Evolutionary conservation across 2,888 invertebrate genomes (phyloP), one percentile per base, ranked within the genome.

Genomic region (Aphodius sticticus): DNA sequence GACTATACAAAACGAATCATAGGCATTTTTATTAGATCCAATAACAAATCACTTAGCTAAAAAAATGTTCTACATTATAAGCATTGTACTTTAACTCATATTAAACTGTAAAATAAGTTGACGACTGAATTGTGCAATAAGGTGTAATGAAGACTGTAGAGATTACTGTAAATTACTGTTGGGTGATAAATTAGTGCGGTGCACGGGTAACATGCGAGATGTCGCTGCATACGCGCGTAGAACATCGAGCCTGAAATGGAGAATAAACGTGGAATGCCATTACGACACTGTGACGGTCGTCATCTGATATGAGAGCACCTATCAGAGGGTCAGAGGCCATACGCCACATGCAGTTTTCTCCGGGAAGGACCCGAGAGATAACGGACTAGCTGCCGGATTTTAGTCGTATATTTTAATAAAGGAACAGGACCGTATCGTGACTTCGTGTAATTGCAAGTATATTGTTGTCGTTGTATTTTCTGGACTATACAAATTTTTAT

Each of bases 221-320:
- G 53, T 53, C 53, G 53, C 53, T 53, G 12, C 53, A 53, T 53
- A 53, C 53, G 53, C 53, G 53, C 53, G 12, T 53, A 53, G 53
- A 53, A 53, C 53, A 9, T 7, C 53, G 53, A 53, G 7, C 53
- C 53, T 53, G 53, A 53, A 53, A 53, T 53, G 53, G 53, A 53
- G 53, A 53, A 53, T 53, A 35, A 36, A 74, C 82, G 81, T 83
- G 85, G 88, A 88, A 88, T 88, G 88, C 88, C 87, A 88, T 88
- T 88, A 88, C 87, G 87, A 87, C 87, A 87, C 86, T 84, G 83
- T 85, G 53, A 53, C 53, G 53, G 53, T 53, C 53, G 84, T 83
- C 85, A 89, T 89, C 89, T 86, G 89, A 89, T 89, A 88, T 35
- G 26, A 87, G 86, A 83, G 84, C 84, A 85, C 82, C 82, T 82